These are phyloP conservation scores for Lycorma delicatula DNA, from an alignment of 1,140 invertebrate genomes.

Conservation along the genomic window DNA sequence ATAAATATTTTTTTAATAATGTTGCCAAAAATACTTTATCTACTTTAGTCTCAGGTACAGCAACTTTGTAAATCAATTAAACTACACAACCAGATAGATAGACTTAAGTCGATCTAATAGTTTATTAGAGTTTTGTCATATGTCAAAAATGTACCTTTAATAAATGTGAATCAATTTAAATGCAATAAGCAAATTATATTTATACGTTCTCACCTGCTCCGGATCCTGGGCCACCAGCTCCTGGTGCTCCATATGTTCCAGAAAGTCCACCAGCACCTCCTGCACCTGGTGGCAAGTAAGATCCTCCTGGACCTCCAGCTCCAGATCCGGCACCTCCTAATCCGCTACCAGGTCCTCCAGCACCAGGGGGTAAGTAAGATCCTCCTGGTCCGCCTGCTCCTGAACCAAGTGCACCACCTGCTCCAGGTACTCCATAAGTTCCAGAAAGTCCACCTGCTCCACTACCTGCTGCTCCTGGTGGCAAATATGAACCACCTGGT, in stretches of 20 bases:
- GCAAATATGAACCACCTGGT: background rate
- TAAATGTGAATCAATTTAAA: too few species aligned
- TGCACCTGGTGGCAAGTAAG: conserved; percentile 2
- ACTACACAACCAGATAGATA: too few species aligned
- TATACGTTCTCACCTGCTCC: background rate
- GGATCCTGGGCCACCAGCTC: background rate
- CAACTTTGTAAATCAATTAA: too few species aligned
- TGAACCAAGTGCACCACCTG: background rate
- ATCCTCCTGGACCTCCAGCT: conserved; percentile 1
- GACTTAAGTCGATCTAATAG: too few species aligned
- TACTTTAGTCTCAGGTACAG: too few species aligned
- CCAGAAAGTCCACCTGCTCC: background rate
- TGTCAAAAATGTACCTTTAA: too few species aligned
- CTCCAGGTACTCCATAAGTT: background rate
- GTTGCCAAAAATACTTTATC: too few species aligned
- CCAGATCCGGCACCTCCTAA: background rate
- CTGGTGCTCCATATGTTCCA: too few species aligned
- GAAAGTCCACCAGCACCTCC: background rate
- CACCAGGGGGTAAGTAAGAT: background rate
- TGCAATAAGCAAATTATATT: too few species aligned
- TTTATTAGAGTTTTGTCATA: too few species aligned
- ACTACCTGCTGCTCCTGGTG: background rate
- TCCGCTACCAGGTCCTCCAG: background rate
- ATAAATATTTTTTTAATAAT: too few species aligned
- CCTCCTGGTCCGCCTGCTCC: conserved; percentile 1